Conservation (phyloP, 2,797 vertebrate species). For the Ataeniobius toweri region DNA sequence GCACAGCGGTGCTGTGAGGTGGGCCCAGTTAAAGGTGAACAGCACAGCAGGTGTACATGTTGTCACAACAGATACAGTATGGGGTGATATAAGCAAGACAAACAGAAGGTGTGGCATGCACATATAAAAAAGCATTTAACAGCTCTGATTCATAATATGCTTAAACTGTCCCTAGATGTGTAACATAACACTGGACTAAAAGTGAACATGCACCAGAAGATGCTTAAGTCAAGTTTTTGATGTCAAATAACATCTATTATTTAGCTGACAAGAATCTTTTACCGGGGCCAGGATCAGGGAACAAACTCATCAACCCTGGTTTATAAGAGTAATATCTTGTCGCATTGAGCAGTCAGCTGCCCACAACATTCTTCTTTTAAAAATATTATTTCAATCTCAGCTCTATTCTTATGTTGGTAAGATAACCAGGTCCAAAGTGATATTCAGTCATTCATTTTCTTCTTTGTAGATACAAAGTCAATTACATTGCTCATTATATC, state of each 20-base stretch:
- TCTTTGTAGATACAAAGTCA: too few species aligned
- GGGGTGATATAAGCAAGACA: not conserved
- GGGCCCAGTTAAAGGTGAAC: conserved; percentile 44
- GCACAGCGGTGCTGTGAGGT: conserved; percentile 18
- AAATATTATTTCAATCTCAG: too few species aligned
- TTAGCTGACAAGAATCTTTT: not conserved
- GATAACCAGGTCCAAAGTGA: too few species aligned
- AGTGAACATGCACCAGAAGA: not conserved
- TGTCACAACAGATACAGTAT: conserved; percentile 8
- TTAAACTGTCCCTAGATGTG: not conserved
- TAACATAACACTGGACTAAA: not conserved
- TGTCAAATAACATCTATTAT: not conserved
- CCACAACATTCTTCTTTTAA: not conserved
- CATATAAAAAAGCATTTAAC: too few species aligned
- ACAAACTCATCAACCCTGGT: not conserved
- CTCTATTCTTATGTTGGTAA: too few species aligned
- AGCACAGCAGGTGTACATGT: conserved; percentile 23
- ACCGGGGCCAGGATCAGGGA: not conserved
- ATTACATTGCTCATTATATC: too few species aligned
- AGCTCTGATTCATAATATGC: too few species aligned
- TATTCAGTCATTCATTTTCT: too few species aligned
- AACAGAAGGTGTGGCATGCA: not conserved
- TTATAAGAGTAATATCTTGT: too few species aligned
- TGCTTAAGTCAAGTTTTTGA: not conserved
- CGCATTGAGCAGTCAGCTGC: too few species aligned